Evolutionary conservation across 2,797 vertebrate genomes (phyloP), one percentile per base, ranked within the genome.

Genomic region (Carapus acus): DNA sequence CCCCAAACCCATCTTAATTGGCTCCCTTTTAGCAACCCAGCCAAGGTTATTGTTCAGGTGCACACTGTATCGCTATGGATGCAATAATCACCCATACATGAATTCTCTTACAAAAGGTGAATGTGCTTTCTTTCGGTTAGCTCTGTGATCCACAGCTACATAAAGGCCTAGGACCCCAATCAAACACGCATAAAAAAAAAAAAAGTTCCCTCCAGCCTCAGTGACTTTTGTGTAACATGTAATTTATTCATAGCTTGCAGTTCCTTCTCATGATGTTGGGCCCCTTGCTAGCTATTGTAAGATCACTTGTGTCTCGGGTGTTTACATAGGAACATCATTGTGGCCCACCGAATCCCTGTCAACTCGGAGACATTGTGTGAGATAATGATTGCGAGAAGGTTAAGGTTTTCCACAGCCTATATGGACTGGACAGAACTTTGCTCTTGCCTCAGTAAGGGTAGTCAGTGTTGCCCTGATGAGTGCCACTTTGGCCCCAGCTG

Each of bases 1-100:
- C 74, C 74, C 77, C 60, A 66, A 52, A 69, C 63, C 69, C 54
- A 64, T 83, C 56, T 66, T 87, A 88, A 87, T 86, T 87, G 86
- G 79, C 77, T 86, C 62, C 64, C 76, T 83, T 80, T 81, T 77
- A 84, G 74, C 73, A 60, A 63, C 65, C 56, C 73, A 66, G 76
- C 76, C 81, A 76, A 73, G 83, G 77, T 69, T 71, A 85, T 87
- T 89, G 85, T 87, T 80, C 43, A 66, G 80, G 78, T 77, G 69
- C 77, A 73, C 63, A 67, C 74, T 74, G 71, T 73, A 82, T 87
- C 75, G 60, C 82, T 78, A 84, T 86, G 83, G 83, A 80, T 79
- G 77, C 65, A 2, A 50, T 45, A 51, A 80, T 83, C 69, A 65
- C 60, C 81, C 76, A 50, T 58, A 67, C 60, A 71, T 68, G 60